Conservation (phyloP, 1,140 invertebrate species). For the Nylanderia fulva region DNA sequence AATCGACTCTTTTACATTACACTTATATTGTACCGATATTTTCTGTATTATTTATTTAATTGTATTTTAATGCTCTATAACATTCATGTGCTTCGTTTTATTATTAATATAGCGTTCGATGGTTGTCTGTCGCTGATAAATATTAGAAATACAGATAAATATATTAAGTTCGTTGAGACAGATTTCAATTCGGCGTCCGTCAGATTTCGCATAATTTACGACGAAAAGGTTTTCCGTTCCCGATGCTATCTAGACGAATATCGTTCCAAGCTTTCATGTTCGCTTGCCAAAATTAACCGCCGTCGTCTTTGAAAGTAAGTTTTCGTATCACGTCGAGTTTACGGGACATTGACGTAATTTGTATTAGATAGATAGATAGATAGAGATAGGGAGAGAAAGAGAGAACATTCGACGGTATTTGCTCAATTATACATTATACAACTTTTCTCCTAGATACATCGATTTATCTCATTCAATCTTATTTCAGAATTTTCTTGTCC, state of each 20-base stretch:
- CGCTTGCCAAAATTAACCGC: conserved; percentile 68
- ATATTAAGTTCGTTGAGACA: neutral
- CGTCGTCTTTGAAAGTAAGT: conserved; percentile 69
- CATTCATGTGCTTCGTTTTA: neutral
- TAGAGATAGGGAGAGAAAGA: no score
- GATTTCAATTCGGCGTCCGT: conserved; percentile 37
- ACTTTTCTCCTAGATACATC: conserved; percentile 64
- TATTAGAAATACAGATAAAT: neutral
- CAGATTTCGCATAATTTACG: conserved; percentile 56
- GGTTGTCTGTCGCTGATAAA: neutral
- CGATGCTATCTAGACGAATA: conserved; percentile 58
- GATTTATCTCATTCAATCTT: conserved; percentile 27
- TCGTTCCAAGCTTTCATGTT: conserved; percentile 59
- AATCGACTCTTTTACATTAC: neutral
- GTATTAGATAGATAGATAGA: conserved; percentile 33
- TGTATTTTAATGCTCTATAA: neutral
- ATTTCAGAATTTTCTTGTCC: conserved; percentile 23
- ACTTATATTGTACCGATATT: neutral
- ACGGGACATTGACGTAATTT: conserved; percentile 64
- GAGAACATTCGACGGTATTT: conserved; percentile 59
- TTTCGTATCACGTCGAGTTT: conserved; percentile 68
- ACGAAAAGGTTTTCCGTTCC: conserved; percentile 17
- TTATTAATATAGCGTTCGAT: no score
- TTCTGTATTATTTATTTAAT: neutral
- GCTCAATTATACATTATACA: conserved; percentile 72